phyloP scores from a whole-genome alignment of 2,113 vertebrate species.

The Pteruthius melanotis region DNA sequence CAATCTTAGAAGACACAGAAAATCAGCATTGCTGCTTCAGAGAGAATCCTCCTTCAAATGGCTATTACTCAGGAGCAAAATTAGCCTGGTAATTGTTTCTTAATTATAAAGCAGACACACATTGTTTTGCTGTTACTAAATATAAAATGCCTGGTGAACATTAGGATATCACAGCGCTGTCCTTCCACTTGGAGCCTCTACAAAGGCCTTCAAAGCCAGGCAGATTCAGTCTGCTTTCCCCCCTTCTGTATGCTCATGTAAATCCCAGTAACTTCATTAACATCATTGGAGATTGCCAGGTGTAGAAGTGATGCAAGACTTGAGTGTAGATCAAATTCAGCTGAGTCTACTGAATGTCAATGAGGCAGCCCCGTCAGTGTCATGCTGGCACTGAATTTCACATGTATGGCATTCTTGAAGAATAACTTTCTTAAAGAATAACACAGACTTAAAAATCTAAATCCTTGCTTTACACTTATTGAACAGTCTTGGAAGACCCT shows the following conservation, averaged over 20 bases:
- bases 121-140: not conserved
- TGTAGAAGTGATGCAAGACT: slow-evolving; percentile 26
- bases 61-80: not conserved
- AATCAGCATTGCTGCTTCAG: not conserved
- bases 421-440: not conserved
- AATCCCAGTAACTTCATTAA: slow-evolving; percentile 41
- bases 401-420: not conserved
- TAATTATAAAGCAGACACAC: not conserved
- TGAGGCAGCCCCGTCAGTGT: not conserved
- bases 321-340: not conserved
- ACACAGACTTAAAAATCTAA: not conserved
- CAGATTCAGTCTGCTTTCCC: not conserved
- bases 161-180: not conserved
- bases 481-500: not conserved
- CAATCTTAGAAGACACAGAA: not conserved
- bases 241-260: not conserved
- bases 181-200: not conserved
- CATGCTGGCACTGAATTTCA: not conserved
- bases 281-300: not conserved
- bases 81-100: not conserved
- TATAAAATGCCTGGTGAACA: not conserved
- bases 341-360: not conserved
- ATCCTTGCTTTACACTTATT: not conserved
- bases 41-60: not conserved
- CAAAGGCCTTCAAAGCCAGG: slow-evolving; percentile 2